These are phyloP conservation scores for Cantharis nigra DNA, from an alignment of 2,888 invertebrate species.

Conservation along the genomic window DNA sequence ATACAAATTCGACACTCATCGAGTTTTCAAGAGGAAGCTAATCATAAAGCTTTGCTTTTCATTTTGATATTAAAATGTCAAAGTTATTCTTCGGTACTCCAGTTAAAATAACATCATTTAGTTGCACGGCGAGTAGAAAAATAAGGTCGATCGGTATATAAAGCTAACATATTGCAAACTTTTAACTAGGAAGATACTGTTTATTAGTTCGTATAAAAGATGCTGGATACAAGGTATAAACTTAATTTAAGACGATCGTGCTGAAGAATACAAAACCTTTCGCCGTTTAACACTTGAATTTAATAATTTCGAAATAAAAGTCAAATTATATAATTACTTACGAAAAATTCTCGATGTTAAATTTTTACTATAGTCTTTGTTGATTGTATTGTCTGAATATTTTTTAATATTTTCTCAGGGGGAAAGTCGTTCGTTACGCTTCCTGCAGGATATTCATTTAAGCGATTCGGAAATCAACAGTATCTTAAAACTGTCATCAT, in stretches of 20 bases:
- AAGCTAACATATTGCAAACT: slow-evolving; percentile 23
- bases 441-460: slow-evolving; percentile 5
- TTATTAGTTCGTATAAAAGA: neutral
- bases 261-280: neutral
- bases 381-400: neutral
- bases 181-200: neutral
- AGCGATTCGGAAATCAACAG: slow-evolving; percentile 44
- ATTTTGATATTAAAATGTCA: neutral
- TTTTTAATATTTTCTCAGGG: neutral
- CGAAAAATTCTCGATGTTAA: neutral
- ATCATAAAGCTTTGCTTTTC: neutral
- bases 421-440: neutral
- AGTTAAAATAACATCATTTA: slow-evolving; percentile 8
- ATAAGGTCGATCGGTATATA: slow-evolving; percentile 36
- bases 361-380: neutral
- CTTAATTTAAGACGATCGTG: neutral
- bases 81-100: neutral
- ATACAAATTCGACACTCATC: neutral
- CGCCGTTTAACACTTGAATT: neutral
- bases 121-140: slow-evolving; percentile 26
- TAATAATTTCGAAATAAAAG: neutral
- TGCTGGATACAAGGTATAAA: neutral
- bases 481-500: slow-evolving; percentile 45
- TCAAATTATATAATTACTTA: neutral
- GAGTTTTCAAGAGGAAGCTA: neutral